These are phyloP conservation scores for Craterocephalus amniculus DNA, from an alignment of 2,797 vertebrate genomes.

Conservation along the genomic window DNA sequence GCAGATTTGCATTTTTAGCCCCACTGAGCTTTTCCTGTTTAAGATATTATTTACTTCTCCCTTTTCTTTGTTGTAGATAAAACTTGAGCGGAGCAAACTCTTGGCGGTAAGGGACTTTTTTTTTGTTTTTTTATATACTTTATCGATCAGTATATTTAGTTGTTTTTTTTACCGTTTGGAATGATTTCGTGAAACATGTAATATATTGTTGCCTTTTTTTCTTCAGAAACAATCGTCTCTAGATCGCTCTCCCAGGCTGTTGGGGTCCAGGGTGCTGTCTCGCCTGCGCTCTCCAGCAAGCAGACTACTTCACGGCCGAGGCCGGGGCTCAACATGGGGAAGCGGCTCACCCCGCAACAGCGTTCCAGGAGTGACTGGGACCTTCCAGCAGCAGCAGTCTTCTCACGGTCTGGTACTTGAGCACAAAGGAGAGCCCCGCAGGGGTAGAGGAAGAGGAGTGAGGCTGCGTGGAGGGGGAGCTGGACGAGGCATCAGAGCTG, in stretches of 20 bases:
- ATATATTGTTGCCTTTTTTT: neutral
- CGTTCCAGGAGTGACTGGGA: conserved; percentile 23
- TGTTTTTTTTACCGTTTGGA: neutral
- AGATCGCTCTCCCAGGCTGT: conserved; percentile 74
- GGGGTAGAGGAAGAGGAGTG: conserved; percentile 77
- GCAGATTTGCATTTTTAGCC: neutral
- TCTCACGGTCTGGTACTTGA: conserved; percentile 43
- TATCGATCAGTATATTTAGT: neutral
- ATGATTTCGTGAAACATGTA: neutral
- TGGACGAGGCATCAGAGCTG: conserved; percentile 64
- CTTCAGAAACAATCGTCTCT: conserved; percentile 74
- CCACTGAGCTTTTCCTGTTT: neutral
- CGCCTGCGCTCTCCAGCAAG: conserved; percentile 70
- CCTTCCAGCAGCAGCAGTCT: conserved; percentile 54
- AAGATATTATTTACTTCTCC: neutral
- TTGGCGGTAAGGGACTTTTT: conserved; percentile 72
- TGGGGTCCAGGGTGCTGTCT: conserved; percentile 74
- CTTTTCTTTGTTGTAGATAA: conserved; percentile 75
- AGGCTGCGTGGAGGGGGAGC: conserved; percentile 76
- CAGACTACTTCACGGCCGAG: conserved; percentile 73
- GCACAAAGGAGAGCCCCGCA: conserved; percentile 59
- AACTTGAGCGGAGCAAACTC: conserved; percentile 84
- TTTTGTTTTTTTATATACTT: neutral
- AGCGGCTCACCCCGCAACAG: conserved; percentile 49
- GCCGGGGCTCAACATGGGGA: conserved; percentile 55